phyloP scores from a whole-genome alignment of 2,113 vertebrate species.

The Petaurus breviceps region DNA sequence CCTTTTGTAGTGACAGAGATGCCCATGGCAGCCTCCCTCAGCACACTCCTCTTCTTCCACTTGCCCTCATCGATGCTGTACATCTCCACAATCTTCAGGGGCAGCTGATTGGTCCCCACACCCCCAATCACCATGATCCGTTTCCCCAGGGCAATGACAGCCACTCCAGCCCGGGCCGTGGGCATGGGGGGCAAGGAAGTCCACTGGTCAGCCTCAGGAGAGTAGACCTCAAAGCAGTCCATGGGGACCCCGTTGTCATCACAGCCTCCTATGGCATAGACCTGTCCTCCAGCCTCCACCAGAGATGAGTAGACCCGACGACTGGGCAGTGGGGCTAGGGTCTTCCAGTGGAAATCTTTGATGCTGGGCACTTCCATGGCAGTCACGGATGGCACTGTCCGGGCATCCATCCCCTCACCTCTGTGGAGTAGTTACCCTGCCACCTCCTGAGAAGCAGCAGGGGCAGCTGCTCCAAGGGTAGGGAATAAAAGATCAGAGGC shows the following conservation, averaged over 20 bases:
- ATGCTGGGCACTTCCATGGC: conserved; percentile 90
- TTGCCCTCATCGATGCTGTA: conserved; percentile 95
- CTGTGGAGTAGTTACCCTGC: conserved; percentile 17
- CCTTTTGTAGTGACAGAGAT: conserved; percentile 95
- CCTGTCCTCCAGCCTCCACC: conserved; percentile 91
- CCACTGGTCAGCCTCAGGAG: conserved; percentile 95
- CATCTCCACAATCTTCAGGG: conserved; percentile 94
- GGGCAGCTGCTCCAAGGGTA: neutral
- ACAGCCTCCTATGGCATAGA: conserved; percentile 96
- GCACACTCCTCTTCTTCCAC: conserved; percentile 94
- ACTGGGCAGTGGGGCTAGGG: conserved; percentile 90
- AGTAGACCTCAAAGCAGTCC: conserved; percentile 92
- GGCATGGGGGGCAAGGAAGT: conserved; percentile 91
- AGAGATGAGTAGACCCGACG: conserved; percentile 94
- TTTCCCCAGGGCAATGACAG: conserved; percentile 91
- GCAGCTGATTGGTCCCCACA: conserved; percentile 91
- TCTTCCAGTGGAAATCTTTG: conserved; percentile 96
- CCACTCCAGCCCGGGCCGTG: conserved; percentile 93
- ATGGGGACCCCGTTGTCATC: conserved; percentile 91
- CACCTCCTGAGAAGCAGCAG: neutral
- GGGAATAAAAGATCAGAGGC: conserved; percentile 6
- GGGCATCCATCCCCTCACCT: neutral
- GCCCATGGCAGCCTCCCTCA: conserved; percentile 96
- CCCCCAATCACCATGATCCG: conserved; percentile 96
- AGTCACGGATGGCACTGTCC: neutral